Conservation (phyloP, 2,888 invertebrate genomes). For the Spodoptera picta region DNA sequence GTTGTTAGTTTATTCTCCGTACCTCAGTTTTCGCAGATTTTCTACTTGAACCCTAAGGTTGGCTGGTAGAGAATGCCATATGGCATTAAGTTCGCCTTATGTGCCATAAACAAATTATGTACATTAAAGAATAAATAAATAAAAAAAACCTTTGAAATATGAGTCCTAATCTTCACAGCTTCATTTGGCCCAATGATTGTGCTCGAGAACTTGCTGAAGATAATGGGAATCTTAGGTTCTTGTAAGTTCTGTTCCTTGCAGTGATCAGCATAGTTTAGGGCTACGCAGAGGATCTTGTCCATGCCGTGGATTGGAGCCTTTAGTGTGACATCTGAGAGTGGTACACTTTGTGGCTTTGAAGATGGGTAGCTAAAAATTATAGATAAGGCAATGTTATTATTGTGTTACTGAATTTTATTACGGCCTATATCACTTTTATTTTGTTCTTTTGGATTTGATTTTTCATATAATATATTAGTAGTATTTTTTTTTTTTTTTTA, state of each 20-base stretch:
- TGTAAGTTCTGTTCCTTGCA: constrained; percentile 94
- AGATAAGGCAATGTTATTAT: no score
- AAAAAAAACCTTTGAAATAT: constrained; percentile 38
- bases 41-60: no score
- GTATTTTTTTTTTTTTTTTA: no score
- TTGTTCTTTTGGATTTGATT: no score
- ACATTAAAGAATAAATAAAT: neutral
- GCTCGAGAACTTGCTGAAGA: constrained; percentile 96
- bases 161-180: constrained; percentile 85
- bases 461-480: no score
- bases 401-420: no score
- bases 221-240: constrained; percentile 93
- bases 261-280: constrained; percentile 95
- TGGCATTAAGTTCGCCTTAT: no score
- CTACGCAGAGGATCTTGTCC: constrained; percentile 95
- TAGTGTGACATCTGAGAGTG: constrained; percentile 88
- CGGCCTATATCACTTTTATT: no score
- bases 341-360: constrained; percentile 55
- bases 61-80: no score
- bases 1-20: no score
- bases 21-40: neutral
- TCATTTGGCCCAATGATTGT: constrained; percentile 93
- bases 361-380: constrained; percentile 31
- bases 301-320: constrained; percentile 93
- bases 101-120: no score